Base-by-base conservation (phyloP, 2,113 vertebrate genomes). In the Pseudolaguvia tuberculata region DNA sequence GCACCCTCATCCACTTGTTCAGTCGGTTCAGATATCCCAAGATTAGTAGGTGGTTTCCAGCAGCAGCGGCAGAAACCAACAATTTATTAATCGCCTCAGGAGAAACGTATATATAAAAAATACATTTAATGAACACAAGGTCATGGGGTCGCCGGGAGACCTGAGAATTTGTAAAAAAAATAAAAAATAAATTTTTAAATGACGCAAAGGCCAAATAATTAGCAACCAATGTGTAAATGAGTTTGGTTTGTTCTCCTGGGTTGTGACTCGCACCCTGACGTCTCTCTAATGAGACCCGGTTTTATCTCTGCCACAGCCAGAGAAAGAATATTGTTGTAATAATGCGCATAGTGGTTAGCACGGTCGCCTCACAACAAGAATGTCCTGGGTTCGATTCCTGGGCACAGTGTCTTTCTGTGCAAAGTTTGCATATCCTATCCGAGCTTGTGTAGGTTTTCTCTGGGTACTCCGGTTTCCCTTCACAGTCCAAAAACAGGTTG, bases 141-240 rank as follows among this genome's bases (percentile, higher is more conserved):
- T 67, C 45, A 20, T 7, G 23, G 2, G 63, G 63, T 48, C 8
- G 3, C 1, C 14, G 1, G 45, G 63, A 50, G 45, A 3, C 63
- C 15, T 29, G 45, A 6, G 63, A 29, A 66, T 29, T 50, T 67
- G 3, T 67, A 50, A 25, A 25, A 65, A 42, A 62, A 1, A 42
- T n/a, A n/a, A n/a, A n/a, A n/a, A n/a, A n/a, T n/a, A n/a, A n/a
- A n/a, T n/a, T n/a, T n/a, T n/a, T n/a, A n/a, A n/a, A n/a, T n/a
- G n/a, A 14, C 8, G 45, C 39, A 65, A 67, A 29, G 65, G 25
- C 14, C 23, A 50, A 52, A 52, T 65, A 68, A 68, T 68, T 50
- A 68, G 23, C 47, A 68, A 51, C 9, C 20, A 31, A 52, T 13
- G 48, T 68, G 27, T 52, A 68, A 52, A 68, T 68, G 66, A 68